phyloP scores from a whole-genome alignment of 1,140 invertebrate species.

The Charaxes varanes region DNA sequence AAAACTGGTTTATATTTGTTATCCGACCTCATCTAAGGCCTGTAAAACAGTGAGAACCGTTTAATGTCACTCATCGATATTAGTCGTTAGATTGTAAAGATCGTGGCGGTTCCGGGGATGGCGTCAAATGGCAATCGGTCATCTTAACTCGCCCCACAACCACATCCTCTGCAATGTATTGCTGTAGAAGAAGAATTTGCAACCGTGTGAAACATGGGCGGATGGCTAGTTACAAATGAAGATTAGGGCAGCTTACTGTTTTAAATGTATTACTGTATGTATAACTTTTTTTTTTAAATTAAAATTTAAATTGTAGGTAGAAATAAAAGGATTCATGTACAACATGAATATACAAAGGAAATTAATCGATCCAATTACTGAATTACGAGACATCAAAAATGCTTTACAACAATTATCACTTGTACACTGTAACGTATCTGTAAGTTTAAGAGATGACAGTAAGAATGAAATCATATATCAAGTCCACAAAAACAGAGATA shows the following conservation, averaged over 20 bases:
- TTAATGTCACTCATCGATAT: too few relatives aligned
- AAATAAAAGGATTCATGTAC: slow-evolving; percentile 77
- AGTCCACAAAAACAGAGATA: slow-evolving; percentile 71
- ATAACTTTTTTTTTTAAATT: slow-evolving; percentile 3
- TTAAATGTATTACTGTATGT: too few relatives aligned
- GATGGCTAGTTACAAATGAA: not conserved
- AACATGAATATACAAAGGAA: slow-evolving; percentile 78
- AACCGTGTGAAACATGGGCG: too few relatives aligned
- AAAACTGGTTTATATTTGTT: too few relatives aligned
- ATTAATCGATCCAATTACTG: slow-evolving; percentile 67
- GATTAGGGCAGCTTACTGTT: not conserved
- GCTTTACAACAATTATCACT: slow-evolving; percentile 76
- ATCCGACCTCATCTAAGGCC: too few relatives aligned
- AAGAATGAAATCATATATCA: slow-evolving; percentile 74
- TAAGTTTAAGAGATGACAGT: slow-evolving; percentile 78
- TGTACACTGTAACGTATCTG: slow-evolving; percentile 74
- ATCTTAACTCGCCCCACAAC: too few relatives aligned
- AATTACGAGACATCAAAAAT: slow-evolving; percentile 75
- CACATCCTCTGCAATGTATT: too few relatives aligned
- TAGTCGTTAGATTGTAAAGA: too few relatives aligned
- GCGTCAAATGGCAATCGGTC: too few relatives aligned
- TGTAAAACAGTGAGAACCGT: too few relatives aligned
- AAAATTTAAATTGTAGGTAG: slow-evolving; percentile 50
- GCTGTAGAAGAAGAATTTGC: too few relatives aligned
- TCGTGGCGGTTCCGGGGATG: too few relatives aligned